Conservation (phyloP, 2,888 invertebrate species). For the Parelbella ahira region DNA sequence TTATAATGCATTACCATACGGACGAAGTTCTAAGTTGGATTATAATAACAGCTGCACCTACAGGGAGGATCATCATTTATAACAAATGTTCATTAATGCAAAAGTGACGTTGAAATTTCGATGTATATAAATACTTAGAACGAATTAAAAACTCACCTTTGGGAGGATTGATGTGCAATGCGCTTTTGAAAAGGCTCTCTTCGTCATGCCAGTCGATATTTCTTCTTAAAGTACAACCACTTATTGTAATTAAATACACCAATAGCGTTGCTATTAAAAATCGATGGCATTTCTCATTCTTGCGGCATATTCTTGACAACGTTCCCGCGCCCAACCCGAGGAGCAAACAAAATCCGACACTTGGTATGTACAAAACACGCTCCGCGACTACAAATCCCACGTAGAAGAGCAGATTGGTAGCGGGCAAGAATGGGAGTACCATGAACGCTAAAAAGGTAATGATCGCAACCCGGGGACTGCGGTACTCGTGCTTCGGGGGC, state of each 20-base stretch:
- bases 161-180: slow-evolving; percentile 96
- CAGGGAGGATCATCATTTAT: too few species aligned
- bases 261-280: slow-evolving; percentile 72
- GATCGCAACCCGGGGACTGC: slow-evolving; percentile 65
- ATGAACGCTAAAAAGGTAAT: slow-evolving; percentile 87
- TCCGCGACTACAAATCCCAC: slow-evolving; percentile 99
- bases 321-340: slow-evolving; percentile 86
- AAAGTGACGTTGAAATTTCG: too few species aligned
- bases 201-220: slow-evolving; percentile 96
- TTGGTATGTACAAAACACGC: slow-evolving; percentile 96
- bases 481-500: slow-evolving; percentile 53
- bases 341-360: slow-evolving; percentile 95
- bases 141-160: slow-evolving; percentile 94
- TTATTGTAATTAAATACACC: slow-evolving; percentile 83
- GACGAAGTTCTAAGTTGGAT: neutral
- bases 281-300: slow-evolving; percentile 60
- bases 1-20: slow-evolving; percentile 7
- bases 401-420: slow-evolving; percentile 97
- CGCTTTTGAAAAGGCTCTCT: slow-evolving; percentile 95
- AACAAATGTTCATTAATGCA: too few species aligned
- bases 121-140: too few species aligned
- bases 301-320: slow-evolving; percentile 66
- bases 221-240: slow-evolving; percentile 88
- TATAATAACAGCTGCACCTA: too few species aligned
- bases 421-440: slow-evolving; percentile 95